A percentile compares a stretch with the other conserved stretches of the same genome.
Evolutionary conservation across 2,113 vertebrate species (phyloP).

Genomic region (Chlorodrepanis virens): DNA sequence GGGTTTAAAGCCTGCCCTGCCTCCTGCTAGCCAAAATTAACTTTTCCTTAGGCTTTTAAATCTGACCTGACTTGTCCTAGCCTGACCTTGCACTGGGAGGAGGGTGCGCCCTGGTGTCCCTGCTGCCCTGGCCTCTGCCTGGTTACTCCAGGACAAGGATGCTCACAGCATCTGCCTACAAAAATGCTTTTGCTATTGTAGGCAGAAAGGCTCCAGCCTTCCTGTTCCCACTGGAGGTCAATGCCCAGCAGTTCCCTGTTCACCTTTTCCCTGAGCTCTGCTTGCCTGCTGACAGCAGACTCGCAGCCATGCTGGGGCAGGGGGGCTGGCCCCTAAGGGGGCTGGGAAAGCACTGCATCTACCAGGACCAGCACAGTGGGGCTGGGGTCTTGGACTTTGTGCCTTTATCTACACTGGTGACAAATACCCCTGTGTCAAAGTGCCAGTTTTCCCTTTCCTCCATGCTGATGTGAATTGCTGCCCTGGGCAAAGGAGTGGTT

Average conservation of each 20-base stretch:
- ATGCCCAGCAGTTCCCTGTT: background rate
- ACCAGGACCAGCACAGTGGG: fast-evolving
- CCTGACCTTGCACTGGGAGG: background rate
- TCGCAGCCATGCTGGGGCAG: background rate
- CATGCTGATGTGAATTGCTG: background rate
- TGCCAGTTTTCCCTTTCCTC: background rate
- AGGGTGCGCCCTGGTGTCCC: background rate
- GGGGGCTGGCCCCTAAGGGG: background rate
- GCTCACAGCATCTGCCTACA: background rate
- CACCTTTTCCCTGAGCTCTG: background rate
- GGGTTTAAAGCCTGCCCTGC: background rate
- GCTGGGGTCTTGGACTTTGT: background rate
- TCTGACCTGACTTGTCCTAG: background rate
- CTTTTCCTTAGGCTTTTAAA: background rate
- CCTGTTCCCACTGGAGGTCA: background rate
- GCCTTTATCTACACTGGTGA: background rate
- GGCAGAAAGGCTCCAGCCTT: background rate
- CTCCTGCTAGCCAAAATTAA: background rate
- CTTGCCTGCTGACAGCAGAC: background rate
- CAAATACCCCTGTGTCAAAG: background rate
- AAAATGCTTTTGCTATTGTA: background rate
- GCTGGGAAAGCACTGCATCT: background rate
- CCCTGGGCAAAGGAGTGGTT: background rate
- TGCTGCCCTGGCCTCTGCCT: background rate
- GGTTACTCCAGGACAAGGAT: slow-evolving; percentile 19